Conservation (phyloP, 2,113 vertebrate genomes). For the Desmodus rotundus region DNA sequence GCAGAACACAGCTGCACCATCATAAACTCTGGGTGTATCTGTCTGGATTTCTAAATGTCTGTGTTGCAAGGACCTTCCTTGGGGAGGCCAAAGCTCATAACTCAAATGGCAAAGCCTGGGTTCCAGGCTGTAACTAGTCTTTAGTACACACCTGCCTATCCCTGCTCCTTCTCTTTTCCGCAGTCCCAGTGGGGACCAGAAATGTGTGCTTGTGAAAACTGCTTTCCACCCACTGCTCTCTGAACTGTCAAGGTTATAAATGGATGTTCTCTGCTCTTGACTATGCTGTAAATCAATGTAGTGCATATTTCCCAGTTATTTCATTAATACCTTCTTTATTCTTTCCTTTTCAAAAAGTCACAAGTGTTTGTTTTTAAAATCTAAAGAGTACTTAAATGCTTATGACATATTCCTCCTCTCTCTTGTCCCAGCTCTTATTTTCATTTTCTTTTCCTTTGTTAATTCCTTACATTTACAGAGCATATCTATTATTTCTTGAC, state of each 20-base stretch:
- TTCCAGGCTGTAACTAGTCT: background rate
- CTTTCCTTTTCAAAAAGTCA: conserved; percentile 27
- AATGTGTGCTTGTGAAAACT: background rate
- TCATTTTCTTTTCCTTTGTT: background rate
- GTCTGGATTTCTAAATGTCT: background rate
- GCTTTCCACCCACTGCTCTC: background rate
- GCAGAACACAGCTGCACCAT: conserved; percentile 50
- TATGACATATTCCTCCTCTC: background rate
- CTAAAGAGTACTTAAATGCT: background rate
- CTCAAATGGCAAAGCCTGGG: background rate
- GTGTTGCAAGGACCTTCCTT: background rate
- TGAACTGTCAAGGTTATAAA: conserved; percentile 15
- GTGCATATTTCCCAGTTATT: conserved; percentile 18
- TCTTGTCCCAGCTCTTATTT: background rate
- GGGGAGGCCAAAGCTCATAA: background rate
- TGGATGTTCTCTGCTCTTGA: conserved; percentile 1
- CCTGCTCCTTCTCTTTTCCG: background rate
- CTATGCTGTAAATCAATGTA: conserved; percentile 38
- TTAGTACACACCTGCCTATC: background rate
- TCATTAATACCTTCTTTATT: conserved; percentile 36
- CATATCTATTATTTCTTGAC: conserved; percentile 17
- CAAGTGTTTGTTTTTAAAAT: conserved; percentile 16
- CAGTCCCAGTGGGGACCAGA: background rate
- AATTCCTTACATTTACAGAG: conserved; percentile 19
- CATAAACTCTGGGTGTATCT: background rate